phyloP scores from a whole-genome alignment of 2,797 vertebrate species.

The Enteromius anoplus region DNA sequence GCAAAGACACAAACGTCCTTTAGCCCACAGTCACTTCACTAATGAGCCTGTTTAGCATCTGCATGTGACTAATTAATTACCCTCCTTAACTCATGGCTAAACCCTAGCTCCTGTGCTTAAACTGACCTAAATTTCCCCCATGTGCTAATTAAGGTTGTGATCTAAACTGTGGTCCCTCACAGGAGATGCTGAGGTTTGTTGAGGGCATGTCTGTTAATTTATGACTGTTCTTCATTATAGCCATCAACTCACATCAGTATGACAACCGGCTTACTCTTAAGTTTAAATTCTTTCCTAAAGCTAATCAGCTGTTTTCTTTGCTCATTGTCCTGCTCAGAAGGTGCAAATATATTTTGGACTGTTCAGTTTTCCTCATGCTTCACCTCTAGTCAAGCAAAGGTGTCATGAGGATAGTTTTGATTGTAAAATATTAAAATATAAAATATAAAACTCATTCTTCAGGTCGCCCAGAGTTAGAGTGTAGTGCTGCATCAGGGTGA shows the following conservation, averaged over 20 bases:
- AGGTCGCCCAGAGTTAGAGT: too few relatives aligned
- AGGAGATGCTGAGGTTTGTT: constrained; percentile 33
- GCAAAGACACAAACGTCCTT: constrained; percentile 17
- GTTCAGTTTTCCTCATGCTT: too few relatives aligned
- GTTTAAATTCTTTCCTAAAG: constrained; percentile 22
- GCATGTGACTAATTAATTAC: constrained; percentile 50
- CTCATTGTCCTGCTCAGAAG: constrained; percentile 11
- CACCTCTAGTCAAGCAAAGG: neutral
- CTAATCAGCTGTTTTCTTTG: constrained; percentile 38
- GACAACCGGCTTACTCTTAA: constrained; percentile 11
- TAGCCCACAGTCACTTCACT: constrained; percentile 34
- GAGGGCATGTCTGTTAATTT: constrained; percentile 41
- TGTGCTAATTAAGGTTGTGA: constrained; percentile 43
- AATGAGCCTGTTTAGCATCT: constrained; percentile 47
- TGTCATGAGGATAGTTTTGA: neutral
- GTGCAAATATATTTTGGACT: neutral
- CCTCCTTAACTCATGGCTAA: constrained; percentile 42
- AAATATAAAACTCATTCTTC: too few relatives aligned
- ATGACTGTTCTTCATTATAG: constrained; percentile 41
- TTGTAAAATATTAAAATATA: neutral
- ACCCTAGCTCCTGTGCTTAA: constrained; percentile 24
- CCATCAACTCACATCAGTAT: constrained; percentile 37
- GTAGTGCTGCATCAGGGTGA: neutral
- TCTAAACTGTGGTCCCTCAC: constrained; percentile 25
- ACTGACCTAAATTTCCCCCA: constrained; percentile 43